Conservation (phyloP, 1,140 invertebrate species). For the Akabosia matsudoensis region DNA sequence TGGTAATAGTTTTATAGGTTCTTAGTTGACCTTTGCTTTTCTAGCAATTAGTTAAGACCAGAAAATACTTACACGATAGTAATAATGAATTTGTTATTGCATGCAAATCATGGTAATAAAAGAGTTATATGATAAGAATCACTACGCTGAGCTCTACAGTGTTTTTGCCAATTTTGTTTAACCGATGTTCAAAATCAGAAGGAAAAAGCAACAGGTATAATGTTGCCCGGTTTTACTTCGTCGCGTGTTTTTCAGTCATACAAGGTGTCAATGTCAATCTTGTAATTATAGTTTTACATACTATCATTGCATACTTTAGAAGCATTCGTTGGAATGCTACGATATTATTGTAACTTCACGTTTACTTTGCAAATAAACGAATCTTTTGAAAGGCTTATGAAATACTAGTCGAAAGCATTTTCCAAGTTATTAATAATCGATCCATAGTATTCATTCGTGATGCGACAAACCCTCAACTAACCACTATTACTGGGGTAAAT, state of each 20-base stretch:
- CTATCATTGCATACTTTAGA: not conserved
- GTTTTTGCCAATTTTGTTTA: not conserved
- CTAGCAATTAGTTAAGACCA: not conserved
- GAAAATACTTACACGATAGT: not conserved
- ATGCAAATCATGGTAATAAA: not conserved
- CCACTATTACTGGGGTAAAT: too few species aligned
- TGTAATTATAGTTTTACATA: not conserved
- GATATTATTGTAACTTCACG: not conserved
- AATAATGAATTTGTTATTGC: not conserved
- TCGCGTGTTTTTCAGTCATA: not conserved
- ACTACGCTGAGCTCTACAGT: not conserved
- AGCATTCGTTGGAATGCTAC: not conserved
- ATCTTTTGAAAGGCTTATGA: too few species aligned
- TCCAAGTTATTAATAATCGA: too few species aligned
- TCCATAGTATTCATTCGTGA: too few species aligned
- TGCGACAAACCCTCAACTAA: too few species aligned
- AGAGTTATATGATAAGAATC: not conserved
- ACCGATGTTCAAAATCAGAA: too few species aligned
- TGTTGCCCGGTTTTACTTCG: too few species aligned
- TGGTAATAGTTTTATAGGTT: too few species aligned
- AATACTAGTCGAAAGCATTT: too few species aligned
- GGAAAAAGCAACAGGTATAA: too few species aligned
- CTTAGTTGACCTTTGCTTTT: not conserved
- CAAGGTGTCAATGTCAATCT: not conserved
- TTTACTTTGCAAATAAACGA: too few species aligned